Evolutionary conservation across 2,888 invertebrate genomes (phyloP).

Genomic region (Plagodis dolabraria): DNA sequence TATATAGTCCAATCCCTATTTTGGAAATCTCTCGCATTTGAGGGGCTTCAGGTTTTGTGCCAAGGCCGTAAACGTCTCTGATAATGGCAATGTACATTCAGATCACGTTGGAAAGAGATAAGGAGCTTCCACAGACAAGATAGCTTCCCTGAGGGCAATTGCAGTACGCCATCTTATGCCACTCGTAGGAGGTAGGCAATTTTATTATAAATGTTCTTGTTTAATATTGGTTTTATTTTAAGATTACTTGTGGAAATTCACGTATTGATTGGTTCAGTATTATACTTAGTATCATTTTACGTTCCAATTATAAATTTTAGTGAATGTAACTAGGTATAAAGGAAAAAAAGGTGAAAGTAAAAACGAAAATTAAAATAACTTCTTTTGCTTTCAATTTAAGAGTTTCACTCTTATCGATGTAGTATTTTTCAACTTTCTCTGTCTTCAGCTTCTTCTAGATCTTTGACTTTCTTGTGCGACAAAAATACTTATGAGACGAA

Average conservation of each 20-base stretch:
- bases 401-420: too few species aligned
- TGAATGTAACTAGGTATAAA: too few species aligned
- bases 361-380: too few species aligned
- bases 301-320: too few species aligned
- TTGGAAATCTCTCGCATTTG: not conserved
- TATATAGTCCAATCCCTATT: not conserved
- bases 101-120: conserved; percentile 28
- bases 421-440: too few species aligned
- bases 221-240: not conserved
- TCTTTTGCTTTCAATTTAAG: too few species aligned
- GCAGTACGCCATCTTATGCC: conserved; percentile 8
- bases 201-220: not conserved
- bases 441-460: too few species aligned
- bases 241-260: not conserved
- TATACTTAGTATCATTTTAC: too few species aligned
- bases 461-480: too few species aligned
- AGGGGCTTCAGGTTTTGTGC: conserved; percentile 11
- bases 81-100: conserved; percentile 20
- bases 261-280: too few species aligned
- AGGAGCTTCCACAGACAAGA: conserved; percentile 15
- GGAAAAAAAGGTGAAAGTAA: too few species aligned
- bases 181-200: not conserved
- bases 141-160: conserved; percentile 16
- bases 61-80: conserved; percentile 9
- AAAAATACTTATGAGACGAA: too few species aligned